phyloP scores from a whole-genome alignment of 1,140 invertebrate species.

The Bradysia coprophila region DNA sequence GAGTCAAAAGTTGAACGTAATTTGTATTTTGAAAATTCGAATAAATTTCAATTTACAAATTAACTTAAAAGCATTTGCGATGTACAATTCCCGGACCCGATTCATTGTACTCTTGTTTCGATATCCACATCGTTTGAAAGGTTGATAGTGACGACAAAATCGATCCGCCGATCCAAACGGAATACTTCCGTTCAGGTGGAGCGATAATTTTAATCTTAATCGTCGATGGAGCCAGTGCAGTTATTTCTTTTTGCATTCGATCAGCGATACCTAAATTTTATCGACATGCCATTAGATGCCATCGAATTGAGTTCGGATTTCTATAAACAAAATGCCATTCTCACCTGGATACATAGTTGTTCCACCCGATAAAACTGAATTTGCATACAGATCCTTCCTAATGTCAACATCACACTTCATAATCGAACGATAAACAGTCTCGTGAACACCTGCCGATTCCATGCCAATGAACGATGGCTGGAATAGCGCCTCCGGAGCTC shows the following conservation, averaged over 20 bases:
- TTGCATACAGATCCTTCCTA: conserved; percentile 88
- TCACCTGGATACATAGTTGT: conserved; percentile 89
- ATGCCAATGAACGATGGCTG: conserved; percentile 89
- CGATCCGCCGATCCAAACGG: too few species aligned
- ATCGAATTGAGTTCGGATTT: too few species aligned
- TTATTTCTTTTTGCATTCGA: too few species aligned
- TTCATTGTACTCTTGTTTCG: too few species aligned
- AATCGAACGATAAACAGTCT: conserved; percentile 92
- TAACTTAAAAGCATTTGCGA: conserved; percentile 84
- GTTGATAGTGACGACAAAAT: conserved; percentile 67
- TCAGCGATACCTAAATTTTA: conserved; percentile 46
- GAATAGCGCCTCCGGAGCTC: conserved; percentile 93
- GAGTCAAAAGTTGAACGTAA: too few species aligned
- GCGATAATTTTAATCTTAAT: conserved; percentile 93
- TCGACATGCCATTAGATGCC: too few species aligned
- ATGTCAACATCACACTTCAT: conserved; percentile 94
- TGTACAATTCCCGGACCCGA: too few species aligned
- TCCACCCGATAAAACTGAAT: conserved; percentile 88
- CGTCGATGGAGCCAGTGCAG: conserved; percentile 69
- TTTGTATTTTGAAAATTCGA: too few species aligned
- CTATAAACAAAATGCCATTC: too few species aligned
- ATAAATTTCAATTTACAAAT: too few species aligned
- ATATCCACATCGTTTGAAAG: conserved; percentile 90
- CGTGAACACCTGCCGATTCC: conserved; percentile 88
- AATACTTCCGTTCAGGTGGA: conserved; percentile 76